These are phyloP conservation scores for Metallyticus violacea DNA, from an alignment of 2,888 invertebrate species.

Conservation along the genomic window DNA sequence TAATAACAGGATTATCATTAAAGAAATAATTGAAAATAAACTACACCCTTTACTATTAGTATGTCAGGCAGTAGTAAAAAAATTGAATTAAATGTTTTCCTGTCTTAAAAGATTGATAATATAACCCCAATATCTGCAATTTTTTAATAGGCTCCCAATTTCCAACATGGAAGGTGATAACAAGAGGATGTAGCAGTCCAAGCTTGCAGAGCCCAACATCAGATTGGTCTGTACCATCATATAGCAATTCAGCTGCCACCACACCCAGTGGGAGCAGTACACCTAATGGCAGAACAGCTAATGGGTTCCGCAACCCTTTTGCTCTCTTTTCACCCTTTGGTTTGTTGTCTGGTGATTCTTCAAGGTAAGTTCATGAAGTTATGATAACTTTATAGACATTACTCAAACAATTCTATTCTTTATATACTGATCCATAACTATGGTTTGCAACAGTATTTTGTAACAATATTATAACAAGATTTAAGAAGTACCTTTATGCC, in stretches of 20 bases:
- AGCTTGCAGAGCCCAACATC: conserved; percentile 39
- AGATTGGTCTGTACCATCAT: conserved; percentile 43
- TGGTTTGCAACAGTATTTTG: too few relatives aligned
- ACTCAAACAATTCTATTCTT: too few relatives aligned
- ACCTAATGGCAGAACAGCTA: conserved; percentile 30
- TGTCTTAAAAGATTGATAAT: neutral
- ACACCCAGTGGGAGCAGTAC: conserved; percentile 29
- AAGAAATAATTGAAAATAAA: too few relatives aligned
- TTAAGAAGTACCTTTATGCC: too few relatives aligned
- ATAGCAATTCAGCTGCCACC: conserved; percentile 37
- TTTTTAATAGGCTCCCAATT: conserved; percentile 35
- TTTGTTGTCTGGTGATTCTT: conserved; percentile 29
- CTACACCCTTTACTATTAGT: too few relatives aligned
- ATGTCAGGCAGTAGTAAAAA: too few relatives aligned
- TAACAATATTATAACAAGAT: too few relatives aligned
- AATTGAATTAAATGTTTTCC: too few relatives aligned
- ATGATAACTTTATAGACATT: too few relatives aligned
- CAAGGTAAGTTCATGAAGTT: conserved; percentile 10
- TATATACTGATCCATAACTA: too few relatives aligned
- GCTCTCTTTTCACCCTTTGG: conserved; percentile 40
- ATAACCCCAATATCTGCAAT: neutral
- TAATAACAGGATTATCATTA: too few relatives aligned
- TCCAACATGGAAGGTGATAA: conserved; percentile 37
- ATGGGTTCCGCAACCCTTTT: conserved; percentile 33
- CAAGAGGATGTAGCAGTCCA: conserved; percentile 30